Evolutionary conservation across 2,113 vertebrate species (phyloP), one percentile per base, ranked within the genome.

Genomic region (Mola mola): DNA sequence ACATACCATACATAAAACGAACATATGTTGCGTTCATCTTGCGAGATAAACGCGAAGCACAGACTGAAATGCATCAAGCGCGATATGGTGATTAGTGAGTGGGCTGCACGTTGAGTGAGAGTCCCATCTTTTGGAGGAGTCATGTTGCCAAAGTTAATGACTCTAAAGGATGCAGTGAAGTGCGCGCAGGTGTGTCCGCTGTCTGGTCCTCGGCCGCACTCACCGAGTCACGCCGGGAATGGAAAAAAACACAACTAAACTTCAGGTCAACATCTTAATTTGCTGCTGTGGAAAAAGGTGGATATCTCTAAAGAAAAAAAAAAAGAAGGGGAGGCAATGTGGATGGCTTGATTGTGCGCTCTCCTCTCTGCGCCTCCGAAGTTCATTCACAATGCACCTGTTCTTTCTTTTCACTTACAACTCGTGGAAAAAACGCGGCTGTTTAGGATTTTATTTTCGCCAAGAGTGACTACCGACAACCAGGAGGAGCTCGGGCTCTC

Each of bases 141-240:
- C n/a, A 17, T 5, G 5, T 17, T 19, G n/a, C 8, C 2, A 40
- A 40, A 40, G 37, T 40, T 40, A 15, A 34, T 10, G 33, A 34
- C 11, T 8, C 21, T n/a, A n/a, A n/a, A n/a, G 29, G 33, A 20
- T 34, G 56, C 68, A 81, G 74, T n/a, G n/a, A n/a, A n/a, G 65
- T 75, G 75, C 52, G 48, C 48, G 65, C 64, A 80, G 72, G 81
- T 80, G 66, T 42, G 59, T 46, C 36, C 22, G 38, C 53, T 26
- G 48, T 16, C 33, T 62, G 63, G n/a, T n/a, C 58, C 17, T 25
- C 44, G n/a, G 28, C 43, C 36, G 47, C 31, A 8, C 72, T 48
- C 17, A 52, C 52, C 33, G 12, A 34, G n/a, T n/a, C n/a, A n/a
- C n/a, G n/a, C n/a, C n/a, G n/a, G n/a, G n/a, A n/a, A n/a, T n/a